A percentile compares a stretch with the other conserved stretches of the same genome.
Conservation (phyloP, 2,113 vertebrate species). For the Laterallus jamaicensis region DNA sequence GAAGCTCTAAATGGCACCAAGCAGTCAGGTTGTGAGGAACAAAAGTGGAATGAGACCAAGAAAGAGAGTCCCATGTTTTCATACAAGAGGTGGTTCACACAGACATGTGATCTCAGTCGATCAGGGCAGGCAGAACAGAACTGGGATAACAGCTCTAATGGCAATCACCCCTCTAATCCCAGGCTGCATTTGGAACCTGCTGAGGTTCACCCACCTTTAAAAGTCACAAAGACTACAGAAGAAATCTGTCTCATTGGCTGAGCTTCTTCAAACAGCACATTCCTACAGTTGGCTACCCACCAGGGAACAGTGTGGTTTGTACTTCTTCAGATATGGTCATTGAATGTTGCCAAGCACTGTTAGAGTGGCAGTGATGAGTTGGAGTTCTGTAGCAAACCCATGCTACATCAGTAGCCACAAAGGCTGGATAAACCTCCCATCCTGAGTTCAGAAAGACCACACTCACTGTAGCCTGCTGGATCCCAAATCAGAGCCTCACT, state of each 20-base stretch:
- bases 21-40: background rate
- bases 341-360: background rate
- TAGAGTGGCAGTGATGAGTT: background rate
- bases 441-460: background rate
- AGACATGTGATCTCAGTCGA: fast-evolving
- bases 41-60: background rate
- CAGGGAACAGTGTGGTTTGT: background rate
- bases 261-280: background rate
- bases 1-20: background rate
- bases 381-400: background rate
- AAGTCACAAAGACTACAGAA: background rate
- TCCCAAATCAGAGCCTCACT: background rate
- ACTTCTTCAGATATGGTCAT: background rate
- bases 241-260: background rate
- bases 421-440: background rate
- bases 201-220: background rate
- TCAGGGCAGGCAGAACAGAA: background rate
- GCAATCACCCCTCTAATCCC: background rate
- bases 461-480: background rate
- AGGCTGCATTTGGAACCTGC: background rate
- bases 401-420: background rate
- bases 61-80: background rate
- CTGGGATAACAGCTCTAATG: background rate
- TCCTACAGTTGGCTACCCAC: background rate
- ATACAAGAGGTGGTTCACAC: background rate